These are phyloP conservation scores for Lepidochrysops patricia DNA, from an alignment of 2,888 invertebrate genomes.

Conservation along the genomic window DNA sequence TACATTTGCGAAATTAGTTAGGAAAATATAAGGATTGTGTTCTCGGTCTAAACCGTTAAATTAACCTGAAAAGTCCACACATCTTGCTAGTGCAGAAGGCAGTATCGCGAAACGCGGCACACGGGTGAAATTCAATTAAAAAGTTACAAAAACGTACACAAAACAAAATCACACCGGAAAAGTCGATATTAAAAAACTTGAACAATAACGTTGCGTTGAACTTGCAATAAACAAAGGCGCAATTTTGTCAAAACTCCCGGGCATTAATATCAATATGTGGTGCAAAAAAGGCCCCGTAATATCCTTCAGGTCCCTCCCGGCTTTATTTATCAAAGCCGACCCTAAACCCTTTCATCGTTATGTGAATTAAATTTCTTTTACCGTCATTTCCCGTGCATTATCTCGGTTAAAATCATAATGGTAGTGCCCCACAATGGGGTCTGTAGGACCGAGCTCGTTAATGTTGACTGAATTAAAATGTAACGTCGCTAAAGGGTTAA, in stretches of 20 bases:
- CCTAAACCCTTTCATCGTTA: constrained; percentile 72
- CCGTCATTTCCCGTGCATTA: constrained; percentile 75
- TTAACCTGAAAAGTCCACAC: too few relatives aligned
- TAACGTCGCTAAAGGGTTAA: constrained; percentile 58
- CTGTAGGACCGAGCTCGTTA: constrained; percentile 62
- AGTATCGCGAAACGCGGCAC: too few relatives aligned
- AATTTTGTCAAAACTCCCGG: constrained; percentile 69
- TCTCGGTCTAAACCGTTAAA: too few relatives aligned
- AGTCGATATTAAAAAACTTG: constrained; percentile 14
- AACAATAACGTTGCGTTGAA: constrained; percentile 19
- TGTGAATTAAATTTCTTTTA: constrained; percentile 74
- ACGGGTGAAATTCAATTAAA: not conserved
- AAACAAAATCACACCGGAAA: not conserved
- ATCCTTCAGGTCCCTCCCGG: constrained; percentile 58
- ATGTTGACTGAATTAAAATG: constrained; percentile 71
- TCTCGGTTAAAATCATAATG: constrained; percentile 73
- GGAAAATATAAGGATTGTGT: too few relatives aligned
- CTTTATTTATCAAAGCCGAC: constrained; percentile 69
- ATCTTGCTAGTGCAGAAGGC: too few relatives aligned
- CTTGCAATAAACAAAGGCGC: constrained; percentile 29
- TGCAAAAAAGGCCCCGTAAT: constrained; percentile 65
- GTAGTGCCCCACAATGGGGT: constrained; percentile 54
- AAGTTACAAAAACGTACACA: not conserved
- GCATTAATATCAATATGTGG: constrained; percentile 73
- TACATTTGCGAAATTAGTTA: too few relatives aligned